phyloP scores from a whole-genome alignment of 1,140 invertebrate species.

The Brachionus rubens region DNA sequence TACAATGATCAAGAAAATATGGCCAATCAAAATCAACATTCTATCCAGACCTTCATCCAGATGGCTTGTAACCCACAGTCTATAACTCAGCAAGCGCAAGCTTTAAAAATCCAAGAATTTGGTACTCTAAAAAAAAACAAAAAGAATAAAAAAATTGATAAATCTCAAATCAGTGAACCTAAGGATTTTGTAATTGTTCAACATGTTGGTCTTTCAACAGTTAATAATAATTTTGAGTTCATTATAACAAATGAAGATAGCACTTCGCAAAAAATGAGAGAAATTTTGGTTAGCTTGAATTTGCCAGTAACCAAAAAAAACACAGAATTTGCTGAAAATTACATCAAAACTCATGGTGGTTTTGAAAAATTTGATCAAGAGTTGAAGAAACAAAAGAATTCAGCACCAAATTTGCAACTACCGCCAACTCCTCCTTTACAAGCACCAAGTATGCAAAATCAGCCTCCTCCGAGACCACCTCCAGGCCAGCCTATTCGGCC shows the following conservation, averaged over 20 bases:
- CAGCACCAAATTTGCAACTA: neutral
- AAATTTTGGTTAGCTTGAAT: constrained; percentile 22
- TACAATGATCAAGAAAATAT: constrained; percentile 2
- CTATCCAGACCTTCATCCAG: neutral
- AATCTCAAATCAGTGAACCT: constrained; percentile 39
- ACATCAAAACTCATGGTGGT: constrained; percentile 32
- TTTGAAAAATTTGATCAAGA: constrained; percentile 17
- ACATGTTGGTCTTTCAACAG: constrained; percentile 22
- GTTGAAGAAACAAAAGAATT: constrained; percentile 3
- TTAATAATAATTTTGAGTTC: constrained; percentile 29
- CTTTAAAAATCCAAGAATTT: neutral
- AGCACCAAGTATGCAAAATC: too few species aligned
- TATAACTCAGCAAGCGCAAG: neutral
- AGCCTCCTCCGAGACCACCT: neutral
- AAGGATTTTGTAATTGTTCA: constrained; percentile 4
- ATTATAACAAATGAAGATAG: constrained; percentile 12
- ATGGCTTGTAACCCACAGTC: neutral
- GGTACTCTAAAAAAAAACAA: constrained; percentile 1
- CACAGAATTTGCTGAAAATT: constrained; percentile 1
- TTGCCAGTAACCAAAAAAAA: constrained; percentile 40
- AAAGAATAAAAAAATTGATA: constrained; percentile 46
- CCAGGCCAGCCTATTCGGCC: neutral
- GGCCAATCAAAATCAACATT: neutral
- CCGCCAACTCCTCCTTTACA: neutral
- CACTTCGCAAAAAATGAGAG: constrained; percentile 8